Conservation (phyloP, 1,140 invertebrate species). For the Euura lappo region DNA sequence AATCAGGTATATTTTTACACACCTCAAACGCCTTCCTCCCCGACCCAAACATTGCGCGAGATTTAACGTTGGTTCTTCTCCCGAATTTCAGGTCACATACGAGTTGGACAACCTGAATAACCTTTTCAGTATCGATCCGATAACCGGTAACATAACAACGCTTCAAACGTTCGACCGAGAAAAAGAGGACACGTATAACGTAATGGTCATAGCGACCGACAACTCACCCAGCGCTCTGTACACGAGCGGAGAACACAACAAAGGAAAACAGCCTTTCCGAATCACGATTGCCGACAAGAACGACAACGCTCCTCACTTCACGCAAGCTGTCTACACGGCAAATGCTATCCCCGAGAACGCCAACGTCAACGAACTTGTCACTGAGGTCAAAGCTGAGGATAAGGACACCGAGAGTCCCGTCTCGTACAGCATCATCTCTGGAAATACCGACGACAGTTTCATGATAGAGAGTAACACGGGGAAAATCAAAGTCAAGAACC, state of each 20-base stretch:
- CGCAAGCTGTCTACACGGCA: slow-evolving; percentile 74
- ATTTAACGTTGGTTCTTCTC: too few relatives aligned
- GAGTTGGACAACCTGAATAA: slow-evolving; percentile 73
- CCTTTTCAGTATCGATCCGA: slow-evolving; percentile 77
- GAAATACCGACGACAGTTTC: slow-evolving; percentile 80
- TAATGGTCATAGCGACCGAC: slow-evolving; percentile 85
- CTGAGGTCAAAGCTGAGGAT: slow-evolving; percentile 82
- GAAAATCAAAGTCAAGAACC: slow-evolving; percentile 76
- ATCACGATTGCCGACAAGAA: slow-evolving; percentile 92
- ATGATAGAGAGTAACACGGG: slow-evolving; percentile 80
- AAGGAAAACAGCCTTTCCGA: slow-evolving; percentile 77
- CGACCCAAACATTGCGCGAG: too few relatives aligned
- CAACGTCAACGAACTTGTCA: slow-evolving; percentile 79
- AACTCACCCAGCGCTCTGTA: slow-evolving; percentile 82
- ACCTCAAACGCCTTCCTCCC: neutral
- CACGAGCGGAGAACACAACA: slow-evolving; percentile 70
- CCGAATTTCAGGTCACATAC: slow-evolving; percentile 67
- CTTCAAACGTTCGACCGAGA: slow-evolving; percentile 81
- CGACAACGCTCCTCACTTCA: slow-evolving; percentile 86
- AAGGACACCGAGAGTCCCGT: slow-evolving; percentile 83
- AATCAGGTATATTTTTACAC: slow-evolving; percentile 66
- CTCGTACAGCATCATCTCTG: slow-evolving; percentile 78
- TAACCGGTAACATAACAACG: slow-evolving; percentile 87
- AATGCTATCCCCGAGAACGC: slow-evolving; percentile 82
- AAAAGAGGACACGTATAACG: slow-evolving; percentile 76